Percentiles rank a stretch among this genome's conserved stretches.
Conservation (phyloP, 1,140 invertebrate genomes). For the Hylaeus volcanicus region DNA sequence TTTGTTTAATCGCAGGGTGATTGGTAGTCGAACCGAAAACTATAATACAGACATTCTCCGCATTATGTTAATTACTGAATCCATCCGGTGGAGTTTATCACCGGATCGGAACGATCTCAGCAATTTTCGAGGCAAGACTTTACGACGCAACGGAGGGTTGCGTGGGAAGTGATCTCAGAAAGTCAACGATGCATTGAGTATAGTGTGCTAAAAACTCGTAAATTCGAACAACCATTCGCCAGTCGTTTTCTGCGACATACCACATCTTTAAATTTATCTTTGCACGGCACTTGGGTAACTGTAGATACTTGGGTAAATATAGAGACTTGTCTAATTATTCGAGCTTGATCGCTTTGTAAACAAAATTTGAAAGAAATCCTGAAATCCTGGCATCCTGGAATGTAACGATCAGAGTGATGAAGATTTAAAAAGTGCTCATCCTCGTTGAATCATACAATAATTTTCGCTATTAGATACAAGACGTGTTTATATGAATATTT, state of each 20-base stretch:
- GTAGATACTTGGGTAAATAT: no score
- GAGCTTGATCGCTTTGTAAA: no score
- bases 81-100: slow-evolving; percentile 49
- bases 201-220: neutral
- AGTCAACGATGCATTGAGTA: slow-evolving; percentile 6
- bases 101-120: slow-evolving; percentile 24
- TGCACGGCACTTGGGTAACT: no score
- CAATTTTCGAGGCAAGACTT: slow-evolving; percentile 17
- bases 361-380: no score
- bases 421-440: no score
- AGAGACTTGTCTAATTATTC: no score
- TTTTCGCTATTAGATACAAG: no score
- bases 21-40: neutral
- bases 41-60: slow-evolving; percentile 29
- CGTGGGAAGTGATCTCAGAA: slow-evolving; percentile 28
- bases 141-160: slow-evolving; percentile 12
- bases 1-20: neutral
- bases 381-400: no score
- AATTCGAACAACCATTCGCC: neutral
- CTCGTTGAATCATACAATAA: no score
- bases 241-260: neutral
- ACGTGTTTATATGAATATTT: no score
- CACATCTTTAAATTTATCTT: no score
- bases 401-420: no score
- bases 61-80: slow-evolving; percentile 49